phyloP scores from a whole-genome alignment of 2,797 vertebrate species.

The Thunnus albacares region DNA sequence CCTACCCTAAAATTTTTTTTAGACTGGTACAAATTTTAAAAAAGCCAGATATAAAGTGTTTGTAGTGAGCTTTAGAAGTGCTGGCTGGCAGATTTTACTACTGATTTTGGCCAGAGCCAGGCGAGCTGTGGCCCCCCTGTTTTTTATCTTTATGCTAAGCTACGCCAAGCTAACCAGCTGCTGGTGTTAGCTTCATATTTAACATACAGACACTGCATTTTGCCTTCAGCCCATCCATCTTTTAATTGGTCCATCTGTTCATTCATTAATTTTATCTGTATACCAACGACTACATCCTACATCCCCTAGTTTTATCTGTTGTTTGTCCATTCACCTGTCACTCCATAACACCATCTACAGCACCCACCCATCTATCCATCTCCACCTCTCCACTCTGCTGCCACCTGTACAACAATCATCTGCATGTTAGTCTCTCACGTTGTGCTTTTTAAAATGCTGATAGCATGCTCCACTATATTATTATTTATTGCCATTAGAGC shows the following conservation, averaged over 20 bases:
- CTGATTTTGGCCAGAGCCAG: not conserved
- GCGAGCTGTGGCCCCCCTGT: not conserved
- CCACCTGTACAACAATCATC: conserved; percentile 53
- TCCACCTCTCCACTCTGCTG: conserved; percentile 44
- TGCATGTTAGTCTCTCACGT: conserved; percentile 63
- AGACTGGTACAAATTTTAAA: too few relatives aligned
- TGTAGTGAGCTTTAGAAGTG: not conserved
- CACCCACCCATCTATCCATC: conserved; percentile 23
- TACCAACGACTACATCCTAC: not conserved
- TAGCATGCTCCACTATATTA: conserved; percentile 50
- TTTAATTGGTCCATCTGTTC: not conserved
- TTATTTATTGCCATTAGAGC: conserved; percentile 47
- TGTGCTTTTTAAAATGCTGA: conserved; percentile 52
- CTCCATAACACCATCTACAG: not conserved
- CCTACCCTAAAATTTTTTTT: too few relatives aligned
- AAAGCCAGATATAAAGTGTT: not conserved
- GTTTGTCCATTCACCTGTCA: conserved; percentile 16
- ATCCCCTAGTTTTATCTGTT: not conserved
- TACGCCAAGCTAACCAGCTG: conserved; percentile 7
- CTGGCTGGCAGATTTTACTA: not conserved
- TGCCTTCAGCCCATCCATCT: not conserved
- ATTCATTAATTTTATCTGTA: conserved; percentile 4
- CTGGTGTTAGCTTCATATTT: conserved; percentile 10
- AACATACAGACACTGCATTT: not conserved
- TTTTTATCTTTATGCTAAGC: conserved; percentile 19